Base-by-base conservation (phyloP, 2,888 invertebrate species). In the Colletes collaris region DNA sequence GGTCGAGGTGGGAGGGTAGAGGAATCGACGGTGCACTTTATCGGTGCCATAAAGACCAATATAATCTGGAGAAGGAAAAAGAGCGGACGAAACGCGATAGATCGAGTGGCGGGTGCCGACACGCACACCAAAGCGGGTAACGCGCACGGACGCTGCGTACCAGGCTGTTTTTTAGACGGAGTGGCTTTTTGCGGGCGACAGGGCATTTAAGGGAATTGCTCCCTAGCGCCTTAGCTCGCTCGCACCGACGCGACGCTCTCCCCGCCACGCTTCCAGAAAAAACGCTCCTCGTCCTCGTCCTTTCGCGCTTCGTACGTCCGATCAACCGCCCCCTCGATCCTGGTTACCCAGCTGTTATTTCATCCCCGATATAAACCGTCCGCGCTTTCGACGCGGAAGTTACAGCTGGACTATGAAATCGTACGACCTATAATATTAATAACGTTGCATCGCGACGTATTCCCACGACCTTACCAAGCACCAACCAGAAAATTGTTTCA, bases 161-260 rank as follows among this genome's bases (percentile, higher is more conserved):
- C 89, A 55, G 78, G 64, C 78, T 78, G 90, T 91, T 91, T 90
- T 91, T 91, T 91, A 91, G 89, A 89, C 91, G 86, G 86, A 91
- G 91, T 91, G 92, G 86, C 91, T 91, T 92, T 92, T 92, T 92
- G 91, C 87, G 90, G 89, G 85, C 90, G 91, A 91, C 91, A 91
- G 91, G 91, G 90, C 92, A 91, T 92, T 92, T 91, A 92, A 92
- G 92, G 90, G 91, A 92, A 92, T 92, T 92, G 92, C 92, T 91
- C 91, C 90, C 91, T 79, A 89, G 88, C 88, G 90, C 89, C 88
- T 87, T 86, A 65, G 78, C 79, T 75, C 44, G 58, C 13, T 72
- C 46, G 59, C 52, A 37, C 59, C 60, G 27, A 52, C 13, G 27
- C 60, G 27, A 52, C 13, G 27, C 27, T 7, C 58, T 5, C 53